Conservation (phyloP, 2,797 vertebrate genomes). For the Rhinichthys osculus region DNA sequence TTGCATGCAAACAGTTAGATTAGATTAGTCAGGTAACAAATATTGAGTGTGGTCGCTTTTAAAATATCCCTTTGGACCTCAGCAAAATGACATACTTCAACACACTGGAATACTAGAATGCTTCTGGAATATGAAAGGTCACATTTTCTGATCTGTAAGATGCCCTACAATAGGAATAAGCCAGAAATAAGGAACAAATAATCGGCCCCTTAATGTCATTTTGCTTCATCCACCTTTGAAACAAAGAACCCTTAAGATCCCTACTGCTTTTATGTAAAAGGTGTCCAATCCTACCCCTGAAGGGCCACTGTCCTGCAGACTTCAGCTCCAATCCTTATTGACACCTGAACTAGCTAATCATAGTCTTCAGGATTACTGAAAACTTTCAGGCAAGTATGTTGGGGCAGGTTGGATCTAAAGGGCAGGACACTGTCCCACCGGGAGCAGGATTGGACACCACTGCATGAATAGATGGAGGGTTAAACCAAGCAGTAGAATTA, state of each 20-base stretch:
- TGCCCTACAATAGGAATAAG: neutral
- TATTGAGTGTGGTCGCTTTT: slow-evolving; percentile 12
- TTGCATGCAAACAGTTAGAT: slow-evolving; percentile 25
- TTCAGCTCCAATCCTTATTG: neutral
- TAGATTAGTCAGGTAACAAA: neutral
- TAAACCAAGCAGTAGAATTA: slow-evolving; percentile 4
- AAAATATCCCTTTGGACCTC: slow-evolving; percentile 16
- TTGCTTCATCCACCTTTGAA: slow-evolving; percentile 41
- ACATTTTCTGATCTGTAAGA: neutral
- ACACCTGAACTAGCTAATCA: neutral
- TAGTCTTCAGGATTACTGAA: neutral
- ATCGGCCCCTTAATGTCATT: slow-evolving; percentile 33
- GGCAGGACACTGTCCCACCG: neutral
- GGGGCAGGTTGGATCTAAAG: neutral
- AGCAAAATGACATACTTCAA: slow-evolving; percentile 31
- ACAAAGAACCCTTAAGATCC: neutral
- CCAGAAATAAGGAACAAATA: neutral
- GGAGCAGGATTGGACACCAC: neutral
- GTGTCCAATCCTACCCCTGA: neutral
- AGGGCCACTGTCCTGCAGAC: neutral
- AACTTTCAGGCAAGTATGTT: neutral
- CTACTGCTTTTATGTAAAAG: slow-evolving; percentile 1
- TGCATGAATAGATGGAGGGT: neutral
- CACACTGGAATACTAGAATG: neutral
- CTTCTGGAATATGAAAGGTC: neutral